phyloP scores from a whole-genome alignment of 2,888 invertebrate genomes.

The Liodrosophila aerea region DNA sequence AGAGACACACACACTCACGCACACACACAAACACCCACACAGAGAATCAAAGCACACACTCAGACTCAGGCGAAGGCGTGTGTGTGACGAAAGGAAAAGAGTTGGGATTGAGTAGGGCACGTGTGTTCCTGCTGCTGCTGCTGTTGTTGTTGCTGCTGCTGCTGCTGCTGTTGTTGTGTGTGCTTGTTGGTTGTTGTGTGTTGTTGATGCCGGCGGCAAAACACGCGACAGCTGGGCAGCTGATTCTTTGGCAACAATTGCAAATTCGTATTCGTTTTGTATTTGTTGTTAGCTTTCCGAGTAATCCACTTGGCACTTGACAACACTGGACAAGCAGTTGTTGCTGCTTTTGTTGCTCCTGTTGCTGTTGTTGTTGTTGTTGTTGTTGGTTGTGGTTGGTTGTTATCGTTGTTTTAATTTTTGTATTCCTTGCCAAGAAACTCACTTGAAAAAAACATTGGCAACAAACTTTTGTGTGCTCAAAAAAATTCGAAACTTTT shows the following conservation, averaged over 20 bases:
- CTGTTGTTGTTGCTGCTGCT: background rate
- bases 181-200: background rate
- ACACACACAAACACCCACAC: slow-evolving; percentile 12
- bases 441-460: slow-evolving; percentile 65
- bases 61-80: background rate
- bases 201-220: slow-evolving; percentile 69
- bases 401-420: slow-evolving; percentile 15
- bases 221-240: slow-evolving; percentile 48
- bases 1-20: slow-evolving; percentile 7
- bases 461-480: slow-evolving; percentile 57
- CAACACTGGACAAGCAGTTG: background rate
- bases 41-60: slow-evolving; percentile 6
- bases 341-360: slow-evolving; percentile 9
- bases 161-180: slow-evolving; percentile 9
- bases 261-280: background rate
- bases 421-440: slow-evolving; percentile 45
- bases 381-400: slow-evolving; percentile 17
- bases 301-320: slow-evolving; percentile 43
- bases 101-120: slow-evolving; percentile 46
- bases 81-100: background rate
- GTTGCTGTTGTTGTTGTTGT: slow-evolving; percentile 3
- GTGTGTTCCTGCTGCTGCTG: slow-evolving; percentile 41
- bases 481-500: slow-evolving; percentile 44
- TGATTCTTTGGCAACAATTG: slow-evolving; percentile 19
- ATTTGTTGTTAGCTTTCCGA: slow-evolving; percentile 13